A percentile compares a stretch with the other conserved stretches of the same genome.
Conservation (phyloP, 2,888 invertebrate genomes). For the Tuta absoluta region DNA sequence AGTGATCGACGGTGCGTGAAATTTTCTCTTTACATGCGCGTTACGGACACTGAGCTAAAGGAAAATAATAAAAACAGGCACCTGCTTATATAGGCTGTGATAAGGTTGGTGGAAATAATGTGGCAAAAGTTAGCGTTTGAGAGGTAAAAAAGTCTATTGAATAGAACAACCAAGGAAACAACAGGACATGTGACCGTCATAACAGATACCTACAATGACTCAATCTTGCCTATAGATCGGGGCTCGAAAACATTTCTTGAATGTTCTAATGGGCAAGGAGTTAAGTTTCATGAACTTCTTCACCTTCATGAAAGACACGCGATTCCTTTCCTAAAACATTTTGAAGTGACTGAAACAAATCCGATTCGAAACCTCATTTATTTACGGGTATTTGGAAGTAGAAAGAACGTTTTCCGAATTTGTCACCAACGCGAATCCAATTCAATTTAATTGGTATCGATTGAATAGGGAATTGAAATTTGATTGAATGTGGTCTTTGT, state of each 20-base stretch:
- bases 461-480: conserved; percentile 51
- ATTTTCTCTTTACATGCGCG: conserved; percentile 50
- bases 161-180: no score
- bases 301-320: no score
- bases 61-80: neutral
- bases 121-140: no score
- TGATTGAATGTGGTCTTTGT: conserved; percentile 46
- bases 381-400: neutral
- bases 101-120: neutral
- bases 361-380: neutral
- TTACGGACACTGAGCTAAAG: neutral
- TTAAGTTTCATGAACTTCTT: no score
- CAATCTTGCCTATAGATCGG: no score
- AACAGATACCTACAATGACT: no score
- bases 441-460: conserved; percentile 46
- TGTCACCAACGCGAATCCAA: conserved; percentile 30
- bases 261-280: no score
- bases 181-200: no score
- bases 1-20: conserved; percentile 52
- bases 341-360: neutral
- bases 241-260: no score
- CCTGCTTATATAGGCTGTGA: neutral
- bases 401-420: conserved; percentile 18
- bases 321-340: no score
- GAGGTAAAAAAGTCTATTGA: no score